Evolutionary conservation across 1,140 invertebrate genomes (phyloP), one percentile per base, ranked within the genome.

Genomic region (Solenopsis fugax): DNA sequence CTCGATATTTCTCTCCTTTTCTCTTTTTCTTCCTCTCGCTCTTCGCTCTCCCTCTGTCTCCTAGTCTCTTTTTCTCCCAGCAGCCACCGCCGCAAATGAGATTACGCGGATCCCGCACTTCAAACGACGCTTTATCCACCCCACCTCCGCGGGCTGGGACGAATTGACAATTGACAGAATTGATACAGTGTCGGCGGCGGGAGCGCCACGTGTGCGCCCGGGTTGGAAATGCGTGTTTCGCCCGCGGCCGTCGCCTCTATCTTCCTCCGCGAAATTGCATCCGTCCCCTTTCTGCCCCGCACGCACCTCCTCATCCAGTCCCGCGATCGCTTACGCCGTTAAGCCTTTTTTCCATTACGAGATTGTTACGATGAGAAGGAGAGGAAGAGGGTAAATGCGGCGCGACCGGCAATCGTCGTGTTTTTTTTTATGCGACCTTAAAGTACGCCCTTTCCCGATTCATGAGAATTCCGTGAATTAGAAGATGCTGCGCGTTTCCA

Each of bases 81-180:
- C 80, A 87, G 69, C 77, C 71, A 69, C 56, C 62, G 71, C 58
- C 82, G 89, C 88, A 93, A 93, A 94, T 93, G 77, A 88, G 90
- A 93, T 94, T 94, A 93, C 87, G 65, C 64, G 50, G 58, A 88
- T 91, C 87, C 89, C 90, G 87, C 91, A 93, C 94, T 94, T 95
- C 94, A 94, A 95, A 94, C 93, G 94, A 88, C 86, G 90, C 89
- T 92, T 93, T 92, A 90, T 90, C 88, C 50, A 18, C 16, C 52
- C 52, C 12, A 21, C 64, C 37, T 9, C 45, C 45, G n/a, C 65
- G 52, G 48, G 50, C 62, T 41, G 65, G 90, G 92, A 91, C 87
- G 93, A 95, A 95, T 94, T 95, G 94, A 95, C 94, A 95, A 95
- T 95, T 94, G 94, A 93, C 94, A 95, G 92, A 95, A 95, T 94